phyloP scores from a whole-genome alignment of 2,797 vertebrate species.

The Cirrhinus mrigala region DNA sequence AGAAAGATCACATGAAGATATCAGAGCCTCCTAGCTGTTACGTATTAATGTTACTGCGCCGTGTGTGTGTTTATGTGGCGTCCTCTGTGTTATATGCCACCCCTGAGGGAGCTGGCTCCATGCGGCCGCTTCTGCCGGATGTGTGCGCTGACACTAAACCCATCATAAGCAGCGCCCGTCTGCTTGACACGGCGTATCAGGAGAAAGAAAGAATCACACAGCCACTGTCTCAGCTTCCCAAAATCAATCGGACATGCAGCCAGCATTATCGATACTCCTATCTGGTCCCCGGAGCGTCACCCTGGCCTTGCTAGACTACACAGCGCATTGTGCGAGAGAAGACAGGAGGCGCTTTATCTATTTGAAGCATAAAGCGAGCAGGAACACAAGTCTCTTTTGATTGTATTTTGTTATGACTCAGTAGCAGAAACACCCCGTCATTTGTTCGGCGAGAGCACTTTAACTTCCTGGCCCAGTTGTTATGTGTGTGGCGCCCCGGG shows the following conservation, averaged over 20 bases:
- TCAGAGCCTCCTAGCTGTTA: background rate
- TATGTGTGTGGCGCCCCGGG: conserved; percentile 53
- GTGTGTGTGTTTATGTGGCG: conserved; percentile 34
- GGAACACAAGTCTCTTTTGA: conserved; percentile 59
- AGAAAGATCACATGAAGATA: conserved; percentile 12
- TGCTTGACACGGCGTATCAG: conserved; percentile 72
- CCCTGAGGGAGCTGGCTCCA: conserved; percentile 33
- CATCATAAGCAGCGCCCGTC: conserved; percentile 49
- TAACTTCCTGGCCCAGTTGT: conserved; percentile 63
- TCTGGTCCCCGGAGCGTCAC: conserved; percentile 65
- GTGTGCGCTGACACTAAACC: conserved; percentile 25
- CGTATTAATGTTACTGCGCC: conserved; percentile 1
- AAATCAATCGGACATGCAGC: conserved; percentile 70
- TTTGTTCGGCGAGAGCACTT: conserved; percentile 62
- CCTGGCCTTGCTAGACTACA: conserved; percentile 73
- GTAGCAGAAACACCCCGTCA: conserved; percentile 68
- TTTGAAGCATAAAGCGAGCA: conserved; percentile 58
- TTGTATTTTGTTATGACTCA: conserved; percentile 80
- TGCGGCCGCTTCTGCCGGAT: conserved; percentile 38
- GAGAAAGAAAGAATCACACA: conserved; percentile 49
- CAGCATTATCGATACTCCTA: conserved; percentile 69
- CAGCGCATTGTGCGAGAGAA: conserved; percentile 66
- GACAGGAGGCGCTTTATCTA: conserved; percentile 60
- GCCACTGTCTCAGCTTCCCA: conserved; percentile 66
- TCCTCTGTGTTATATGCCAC: conserved; percentile 33